Evolutionary conservation across 2,797 vertebrate species (phyloP), one percentile per base, ranked within the genome.

Genomic region (Gymnopithys bicolor): DNA sequence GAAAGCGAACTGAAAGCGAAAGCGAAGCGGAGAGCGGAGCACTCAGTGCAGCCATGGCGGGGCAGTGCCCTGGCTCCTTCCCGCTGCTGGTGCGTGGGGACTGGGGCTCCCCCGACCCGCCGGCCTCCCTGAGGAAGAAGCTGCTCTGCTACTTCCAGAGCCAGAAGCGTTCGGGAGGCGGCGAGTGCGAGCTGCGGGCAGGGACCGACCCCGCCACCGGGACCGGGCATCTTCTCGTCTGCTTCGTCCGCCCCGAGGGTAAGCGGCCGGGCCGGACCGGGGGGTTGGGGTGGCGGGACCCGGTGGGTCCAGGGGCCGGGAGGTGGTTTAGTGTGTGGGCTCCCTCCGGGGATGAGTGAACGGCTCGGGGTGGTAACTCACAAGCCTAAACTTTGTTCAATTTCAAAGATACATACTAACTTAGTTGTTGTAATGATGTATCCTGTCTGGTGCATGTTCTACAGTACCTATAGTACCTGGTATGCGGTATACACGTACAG

Each of bases 61-160:
- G 51, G 86, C 84, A 60, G 14, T 7, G 6, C 0, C 5, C 18
- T 2, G 15, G 39, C 16, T 3, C 19, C 45, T 97, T 95, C 90
- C 92, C 96, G 55, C 73, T 97, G 85, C 66, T 97, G 67, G 93
- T 98, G n/a, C 59, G 89, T 7, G 97, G 96, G 10, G 90, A 94
- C 51, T 97, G 95, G 96, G 96, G 97, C 56, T 22, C 80, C 22
- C 13, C 75, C 16, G 43, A 83, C 4, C 91, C 90, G 25, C 90
- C 94, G 7, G 52, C 85, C 66, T 32, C 63, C 9, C 51, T 98
- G 63, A 71, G 19, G 49, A 97, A 83, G 70, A 98, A 98, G 85
- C 87, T 98, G 60, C 97, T 97, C 49, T 25, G 96, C 87, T 98
- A 98, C 84, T 98, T 98, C 94, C 97, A 98, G 96, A 98, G 97